Base-by-base conservation (phyloP, 2,797 vertebrate genomes). In the Geotrypetes seraphini region DNA sequence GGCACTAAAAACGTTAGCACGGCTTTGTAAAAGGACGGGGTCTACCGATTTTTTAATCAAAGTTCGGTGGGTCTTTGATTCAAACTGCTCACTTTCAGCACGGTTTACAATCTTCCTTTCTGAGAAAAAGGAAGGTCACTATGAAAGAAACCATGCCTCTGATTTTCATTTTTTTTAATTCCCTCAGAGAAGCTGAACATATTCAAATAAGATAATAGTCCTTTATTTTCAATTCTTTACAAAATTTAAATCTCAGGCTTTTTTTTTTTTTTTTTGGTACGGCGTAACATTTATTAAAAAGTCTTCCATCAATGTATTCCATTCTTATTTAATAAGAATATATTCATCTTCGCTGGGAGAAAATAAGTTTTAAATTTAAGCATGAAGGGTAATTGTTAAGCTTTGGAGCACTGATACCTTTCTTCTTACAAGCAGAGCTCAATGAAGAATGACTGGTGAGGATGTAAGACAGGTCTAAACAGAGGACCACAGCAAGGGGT, bases 31-130 rank as follows among this genome's bases (percentile, higher is more conserved):
- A n/a, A n/a, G n/a, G n/a, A n/a, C n/a, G n/a, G n/a, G n/a, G n/a
- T n/a, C n/a, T n/a, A n/a, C n/a, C n/a, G n/a, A n/a, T n/a, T n/a
- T n/a, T n/a, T n/a, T n/a, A n/a, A 33, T n/a, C 38, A 33, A 50
- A 39, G 66, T 55, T 62, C 52, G 48, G 64, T 57, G 69, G 64
- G 50, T 72, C 53, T 61, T 51, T 2, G 62, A 76, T 73, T 75
- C 81, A 75, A 78, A 64, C 69, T 55, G 55, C 75, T 79, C 81
- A 66, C 63, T 69, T 67, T 71, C 69, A 76, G 66, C 43, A 54
- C 64, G 72, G 71, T 60, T 62, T 60, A 52, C 64, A 75, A 70
- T 75, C 68, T 76, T 65, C 32, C 56, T 56, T 64, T 62, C 65
- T 53, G 44, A n/a, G n/a, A 31, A 54, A 31, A 54, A 52, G 28